Base-by-base conservation (phyloP, 2,888 invertebrate genomes). In the Protodeltote pygarga region DNA sequence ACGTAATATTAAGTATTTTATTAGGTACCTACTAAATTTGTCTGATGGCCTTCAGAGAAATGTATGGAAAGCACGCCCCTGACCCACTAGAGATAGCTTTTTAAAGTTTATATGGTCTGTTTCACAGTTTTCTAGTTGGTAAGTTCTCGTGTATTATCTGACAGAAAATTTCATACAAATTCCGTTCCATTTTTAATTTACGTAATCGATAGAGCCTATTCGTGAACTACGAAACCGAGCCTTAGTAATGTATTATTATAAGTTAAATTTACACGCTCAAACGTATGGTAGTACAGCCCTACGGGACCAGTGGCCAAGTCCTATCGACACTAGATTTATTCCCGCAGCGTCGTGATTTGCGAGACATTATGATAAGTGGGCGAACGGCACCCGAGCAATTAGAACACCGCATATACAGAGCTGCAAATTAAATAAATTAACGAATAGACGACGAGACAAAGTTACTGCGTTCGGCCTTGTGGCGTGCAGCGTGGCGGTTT, bases 281-380 rank as follows among this genome's bases (percentile, higher is more conserved):
- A 45, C 16, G 10, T 35, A 41, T 14, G 9, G 3, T 6, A 17
- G 45, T 8, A 42, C 69, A 69, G 14, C 67, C 51, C 67, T 65
- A 47, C 44, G 40, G 23, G 54, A 39, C 47, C 58, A 57, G 68
- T 62, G 65, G 65, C 68, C 73, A 75, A 73, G 67, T 66, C 71
- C 81, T 83, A 85, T 86, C 81, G 82, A 78, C 69, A 63, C 54
- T 77, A 83, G 86, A 90, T 90, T 89, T 90, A 90, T 88, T 79
- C 84, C 73, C 73, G 66, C 70, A 58, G 69, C 71, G 77, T 79
- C 77, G 83, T 89, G 89, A 89, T 89, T 90, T 90, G 89, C 87
- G 88, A 89, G 91, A 84, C 89, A 86, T 89, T 89, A 91, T 89
- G 89, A 91, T 90, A 90, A 91, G 90, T 89, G 89, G 88, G 77